Base-by-base conservation (phyloP, 2,888 invertebrate species). In the Leptinotarsa juncta region DNA sequence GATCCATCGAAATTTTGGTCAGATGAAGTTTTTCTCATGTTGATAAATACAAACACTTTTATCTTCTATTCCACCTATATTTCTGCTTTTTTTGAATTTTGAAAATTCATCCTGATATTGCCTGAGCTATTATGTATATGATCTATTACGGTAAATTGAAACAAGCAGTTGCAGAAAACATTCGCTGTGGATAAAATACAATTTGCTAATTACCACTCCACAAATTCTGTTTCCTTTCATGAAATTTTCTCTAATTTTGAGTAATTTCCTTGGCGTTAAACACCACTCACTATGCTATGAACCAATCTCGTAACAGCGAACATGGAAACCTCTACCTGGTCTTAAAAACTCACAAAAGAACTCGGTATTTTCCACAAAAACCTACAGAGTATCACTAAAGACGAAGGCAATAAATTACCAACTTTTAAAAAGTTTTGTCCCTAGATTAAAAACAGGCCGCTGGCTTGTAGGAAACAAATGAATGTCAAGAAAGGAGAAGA, bases 371-470 rank as follows among this genome's bases (percentile, higher is more conserved):
- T 69, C 71, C 73, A 72, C 76, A 77, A 79, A 77, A 79, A 78
- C 80, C 78, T 74, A 78, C 76, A 71, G 76, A 78, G 75, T 76
- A 77, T 77, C 77, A 79, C 80, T 72, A 69, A 78, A 72, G 77
- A 75, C 67, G 71, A 55, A 73, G 76, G 82, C 83, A 82, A 86
- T 87, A 87, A 87, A 87, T 87, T 86, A 85, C 84, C 81, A 86
- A 86, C 83, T 86, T 86, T 85, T 85, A 84, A 85, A 86, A 87
- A 87, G 85, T 87, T 87, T 85, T 83, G 84, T 85, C 84, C 83
- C 85, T 82, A 87, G 87, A 87, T 87, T 87, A 87, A 87, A 87
- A 87, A 87, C 87, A 87, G 86, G 86, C 87, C 87, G 86, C 85
- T 85, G 85, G 86, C 85, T 86, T 86, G 85, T 85, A 86, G 85